A percentile compares a stretch with the other conserved stretches of the same genome.
phyloP scores from a whole-genome alignment of 2,113 vertebrate species.

The Leptobrachium leishanense region DNA sequence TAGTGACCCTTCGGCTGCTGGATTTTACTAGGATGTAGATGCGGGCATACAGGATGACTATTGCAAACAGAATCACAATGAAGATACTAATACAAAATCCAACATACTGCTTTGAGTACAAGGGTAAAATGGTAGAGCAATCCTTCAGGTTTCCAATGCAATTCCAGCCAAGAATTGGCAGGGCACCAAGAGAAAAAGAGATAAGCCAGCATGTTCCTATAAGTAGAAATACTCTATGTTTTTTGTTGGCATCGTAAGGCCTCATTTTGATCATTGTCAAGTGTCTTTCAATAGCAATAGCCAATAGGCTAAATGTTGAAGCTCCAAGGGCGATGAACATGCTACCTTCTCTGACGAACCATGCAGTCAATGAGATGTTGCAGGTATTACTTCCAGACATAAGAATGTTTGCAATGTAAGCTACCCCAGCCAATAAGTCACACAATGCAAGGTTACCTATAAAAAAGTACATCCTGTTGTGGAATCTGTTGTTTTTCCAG shows the following conservation, averaged over 20 bases:
- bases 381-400: conserved; percentile 88
- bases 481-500: conserved; percentile 92
- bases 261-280: conserved; percentile 99
- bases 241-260: conserved; percentile 89
- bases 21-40: conserved; percentile 92
- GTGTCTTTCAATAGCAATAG: conserved; percentile 93
- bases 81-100: conserved; percentile 90
- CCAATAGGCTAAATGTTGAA: conserved; percentile 91
- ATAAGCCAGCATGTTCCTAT: conserved; percentile 93
- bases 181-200: conserved; percentile 78
- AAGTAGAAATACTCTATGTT: conserved; percentile 90
- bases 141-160: conserved; percentile 82
- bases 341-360: conserved; percentile 92
- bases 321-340: conserved; percentile 90
- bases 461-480: conserved; percentile 98
- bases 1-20: conserved; percentile 88
- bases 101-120: conserved; percentile 91
- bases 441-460: conserved; percentile 95
- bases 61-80: conserved; percentile 80
- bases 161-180: conserved; percentile 95
- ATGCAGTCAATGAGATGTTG: conserved; percentile 77
- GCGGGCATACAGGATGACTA: conserved; percentile 85
- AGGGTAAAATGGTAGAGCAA: conserved; percentile 89
- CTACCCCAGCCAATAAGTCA: conserved; percentile 86
- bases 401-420: conserved; percentile 88